Evolutionary conservation across 1,140 invertebrate genomes (phyloP).

Genomic region (Zaprionus tsacasi): DNA sequence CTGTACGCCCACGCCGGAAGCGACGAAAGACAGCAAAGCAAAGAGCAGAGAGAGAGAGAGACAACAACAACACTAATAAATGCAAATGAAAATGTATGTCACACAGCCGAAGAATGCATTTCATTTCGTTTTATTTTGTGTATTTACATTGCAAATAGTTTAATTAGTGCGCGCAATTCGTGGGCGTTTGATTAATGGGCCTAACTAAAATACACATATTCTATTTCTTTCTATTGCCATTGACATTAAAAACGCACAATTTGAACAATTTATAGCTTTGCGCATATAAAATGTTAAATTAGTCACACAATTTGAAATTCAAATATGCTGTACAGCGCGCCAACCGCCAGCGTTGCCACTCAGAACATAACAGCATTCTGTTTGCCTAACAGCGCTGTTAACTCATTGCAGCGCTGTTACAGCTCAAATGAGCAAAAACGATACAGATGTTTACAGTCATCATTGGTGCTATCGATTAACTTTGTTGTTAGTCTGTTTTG

Average conservation of each 20-base stretch:
- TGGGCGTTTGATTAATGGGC: conserved; percentile 68
- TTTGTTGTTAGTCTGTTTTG: conserved; percentile 35
- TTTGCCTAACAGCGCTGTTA: not conserved
- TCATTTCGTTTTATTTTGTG: conserved; percentile 35
- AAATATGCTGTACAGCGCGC: not conserved
- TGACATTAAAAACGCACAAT: conserved; percentile 34
- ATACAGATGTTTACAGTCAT: not conserved
- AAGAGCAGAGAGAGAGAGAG: conserved; percentile 32
- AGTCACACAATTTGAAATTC: not conserved
- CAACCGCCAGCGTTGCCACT: conserved; percentile 11
- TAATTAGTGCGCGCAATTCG: conserved; percentile 45
- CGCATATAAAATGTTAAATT: not conserved
- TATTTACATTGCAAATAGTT: conserved; percentile 45
- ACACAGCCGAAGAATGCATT: conserved; percentile 52
- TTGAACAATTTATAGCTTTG: not conserved
- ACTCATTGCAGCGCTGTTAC: not conserved
- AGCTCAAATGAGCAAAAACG: not conserved
- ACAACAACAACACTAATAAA: conserved; percentile 8
- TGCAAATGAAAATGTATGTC: conserved; percentile 69
- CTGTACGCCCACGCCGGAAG: conserved; percentile 59
- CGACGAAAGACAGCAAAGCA: conserved; percentile 15
- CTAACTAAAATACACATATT: not conserved
- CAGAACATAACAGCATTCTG: not conserved
- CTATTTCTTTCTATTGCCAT: not conserved
- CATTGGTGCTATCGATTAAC: conserved; percentile 18